phyloP scores from a whole-genome alignment of 2,888 invertebrate species.

The Anagyrus pseudococci region DNA sequence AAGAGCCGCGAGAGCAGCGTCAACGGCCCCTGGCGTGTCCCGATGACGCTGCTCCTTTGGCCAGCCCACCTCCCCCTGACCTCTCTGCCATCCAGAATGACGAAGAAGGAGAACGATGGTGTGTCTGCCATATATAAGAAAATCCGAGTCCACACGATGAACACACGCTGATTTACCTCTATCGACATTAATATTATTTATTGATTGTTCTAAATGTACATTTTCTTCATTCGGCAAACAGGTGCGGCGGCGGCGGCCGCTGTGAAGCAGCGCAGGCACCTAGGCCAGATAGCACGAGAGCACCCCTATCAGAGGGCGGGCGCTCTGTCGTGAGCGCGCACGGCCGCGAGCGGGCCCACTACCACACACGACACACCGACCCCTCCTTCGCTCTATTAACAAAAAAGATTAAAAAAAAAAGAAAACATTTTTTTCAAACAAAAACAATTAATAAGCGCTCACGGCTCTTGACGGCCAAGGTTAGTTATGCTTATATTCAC shows the following conservation, averaged over 20 bases:
- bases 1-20: too few relatives aligned
- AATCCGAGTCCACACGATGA: background rate
- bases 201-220: conserved; percentile 1
- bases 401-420: background rate
- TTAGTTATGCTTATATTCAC: conserved; percentile 5
- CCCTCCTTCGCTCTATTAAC: background rate
- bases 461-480: background rate
- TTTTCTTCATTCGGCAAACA: conserved; percentile 32
- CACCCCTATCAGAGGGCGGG: conserved; percentile 98
- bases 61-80: background rate
- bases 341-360: too few relatives aligned
- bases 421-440: background rate
- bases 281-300: conserved; percentile 89
- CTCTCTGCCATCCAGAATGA: background rate
- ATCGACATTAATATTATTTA: background rate
- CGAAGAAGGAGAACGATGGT: too few relatives aligned
- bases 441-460: background rate
- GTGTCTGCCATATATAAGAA: too few relatives aligned
- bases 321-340: conserved; percentile 73
- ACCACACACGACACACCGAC: background rate
- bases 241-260: conserved; percentile 80
- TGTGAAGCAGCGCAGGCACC: conserved; percentile 81
- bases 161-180: background rate
- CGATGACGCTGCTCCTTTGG: background rate
- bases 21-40: too few relatives aligned